Evolutionary conservation across 2,888 invertebrate genomes (phyloP).

Genomic region (Opisthograptis luteolata): DNA sequence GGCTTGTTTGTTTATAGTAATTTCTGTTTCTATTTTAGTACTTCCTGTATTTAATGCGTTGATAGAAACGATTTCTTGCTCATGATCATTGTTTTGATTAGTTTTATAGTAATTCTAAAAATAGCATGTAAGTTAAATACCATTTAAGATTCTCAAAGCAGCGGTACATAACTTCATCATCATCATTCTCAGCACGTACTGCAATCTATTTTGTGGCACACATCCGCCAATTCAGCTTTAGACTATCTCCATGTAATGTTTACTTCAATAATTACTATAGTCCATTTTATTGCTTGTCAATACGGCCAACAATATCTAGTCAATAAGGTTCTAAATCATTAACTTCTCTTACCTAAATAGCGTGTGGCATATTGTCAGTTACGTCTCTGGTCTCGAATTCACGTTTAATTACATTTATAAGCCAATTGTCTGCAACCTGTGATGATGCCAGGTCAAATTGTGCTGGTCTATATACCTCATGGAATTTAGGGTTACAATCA

Average conservation of each 20-base stretch:
- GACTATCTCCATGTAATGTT: not conserved
- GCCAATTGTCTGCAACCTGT: constrained; percentile 16
- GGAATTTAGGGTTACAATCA: no score
- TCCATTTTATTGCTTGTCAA: not conserved
- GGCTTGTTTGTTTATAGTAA: constrained; percentile 30
- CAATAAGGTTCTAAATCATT: not conserved
- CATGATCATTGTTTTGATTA: no score
- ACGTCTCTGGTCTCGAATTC: constrained; percentile 15
- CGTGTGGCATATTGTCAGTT: constrained; percentile 2
- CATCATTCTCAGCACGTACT: no score
- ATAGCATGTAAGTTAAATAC: no score
- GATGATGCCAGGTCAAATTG: constrained; percentile 2
- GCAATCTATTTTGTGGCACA: no score
- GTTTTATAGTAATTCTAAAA: no score
- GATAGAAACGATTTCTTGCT: no score
- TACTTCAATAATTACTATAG: not conserved
- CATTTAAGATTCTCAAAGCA: no score
- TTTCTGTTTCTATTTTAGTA: no score
- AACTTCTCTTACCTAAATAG: not conserved
- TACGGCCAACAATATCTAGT: not conserved
- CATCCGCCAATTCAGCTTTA: no score
- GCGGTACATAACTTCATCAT: no score
- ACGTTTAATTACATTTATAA: constrained; percentile 15
- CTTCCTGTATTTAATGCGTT: no score
- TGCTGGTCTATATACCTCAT: not conserved